Evolutionary conservation across 2,888 invertebrate genomes (phyloP), one percentile per base, ranked within the genome.

Genomic region (Diaperis boleti): DNA sequence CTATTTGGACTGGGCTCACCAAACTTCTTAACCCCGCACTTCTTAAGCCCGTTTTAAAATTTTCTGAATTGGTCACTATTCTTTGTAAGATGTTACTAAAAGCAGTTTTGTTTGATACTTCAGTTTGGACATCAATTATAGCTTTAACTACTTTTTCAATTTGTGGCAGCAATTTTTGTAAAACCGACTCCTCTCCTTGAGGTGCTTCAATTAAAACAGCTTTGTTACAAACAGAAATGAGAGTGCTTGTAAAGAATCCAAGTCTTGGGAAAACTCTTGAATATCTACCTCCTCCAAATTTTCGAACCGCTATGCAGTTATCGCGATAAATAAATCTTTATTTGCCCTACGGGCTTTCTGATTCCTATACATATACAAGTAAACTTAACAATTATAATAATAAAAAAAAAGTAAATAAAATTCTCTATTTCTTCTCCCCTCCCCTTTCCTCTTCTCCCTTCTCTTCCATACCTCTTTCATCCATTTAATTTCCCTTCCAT

Each of bases 161-260:
- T 0, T 79, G 77, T 56, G 73, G 69, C 1, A 78, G 41, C 8
- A 81, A 65, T 31, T 74, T 75, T 67, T 78, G 76, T 7, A 81
- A 67, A 2, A 79, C 61, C 0, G 79, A 73, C 63, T 76, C 75
- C 56, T 76, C 67, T 13, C 71, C 67, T 31, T 67, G 45, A 4
- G 68, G 63, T 3, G 61, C 59, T 26, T 74, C 72, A 3, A 66
- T 67, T 17, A 77, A 66, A n/a, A 80, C 77, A 4, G 79, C 77
- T 69, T 74, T 79, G 65, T 76, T 77, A 59, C 79, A 81, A 41
- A 78, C 72, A 31, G 73, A 76, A 15, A 81, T 78, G n/a, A 82
- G 68, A 35, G 74, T 76, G 55, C 76, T 76, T 81, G 79, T 13
- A 81, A 65, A n/a, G 55, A 59, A 60, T 77, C 75, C 18, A 81